A percentile compares a stretch with the other conserved stretches of the same genome.
These are phyloP conservation scores for Lagopus muta DNA, from an alignment of 2,113 vertebrate species.

Conservation along the genomic window DNA sequence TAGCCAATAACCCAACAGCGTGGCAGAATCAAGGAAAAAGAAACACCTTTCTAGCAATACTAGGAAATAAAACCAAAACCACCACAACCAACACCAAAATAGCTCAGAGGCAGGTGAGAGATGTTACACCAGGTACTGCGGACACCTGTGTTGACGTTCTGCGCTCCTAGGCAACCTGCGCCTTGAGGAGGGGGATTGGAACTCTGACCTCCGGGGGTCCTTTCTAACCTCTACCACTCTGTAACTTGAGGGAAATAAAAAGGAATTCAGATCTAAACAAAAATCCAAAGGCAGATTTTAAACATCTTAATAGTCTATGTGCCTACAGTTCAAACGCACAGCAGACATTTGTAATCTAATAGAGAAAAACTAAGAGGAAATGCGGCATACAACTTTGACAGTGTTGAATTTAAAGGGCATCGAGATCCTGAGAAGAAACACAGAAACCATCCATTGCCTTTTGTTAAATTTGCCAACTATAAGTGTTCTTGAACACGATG, in stretches of 20 bases:
- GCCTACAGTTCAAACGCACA: not conserved
- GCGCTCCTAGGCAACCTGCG: not conserved
- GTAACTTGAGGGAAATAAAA: not conserved
- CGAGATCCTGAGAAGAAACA: not conserved
- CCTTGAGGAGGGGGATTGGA: not conserved
- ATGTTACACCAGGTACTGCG: not conserved
- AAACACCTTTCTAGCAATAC: not conserved
- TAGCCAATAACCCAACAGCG: not conserved
- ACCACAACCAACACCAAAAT: no score
- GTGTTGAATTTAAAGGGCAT: not conserved
- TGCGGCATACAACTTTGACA: not conserved
- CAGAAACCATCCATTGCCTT: not conserved
- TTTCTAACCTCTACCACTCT: no score
- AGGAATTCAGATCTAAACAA: not conserved
- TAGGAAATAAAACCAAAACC: not conserved
- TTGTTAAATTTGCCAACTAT: not conserved
- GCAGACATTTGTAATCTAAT: not conserved
- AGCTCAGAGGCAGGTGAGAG: not conserved
- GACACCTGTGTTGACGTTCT: not conserved
- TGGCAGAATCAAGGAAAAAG: not conserved
- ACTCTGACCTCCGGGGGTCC: not conserved
- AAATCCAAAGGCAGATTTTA: not conserved
- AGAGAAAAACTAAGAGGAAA: not conserved
- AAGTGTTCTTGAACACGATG: not conserved
- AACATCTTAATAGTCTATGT: not conserved